A percentile compares a stretch with the other conserved stretches of the same genome.
phyloP scores from a whole-genome alignment of 2,797 vertebrate species.

The Onychomys leucogaster region DNA sequence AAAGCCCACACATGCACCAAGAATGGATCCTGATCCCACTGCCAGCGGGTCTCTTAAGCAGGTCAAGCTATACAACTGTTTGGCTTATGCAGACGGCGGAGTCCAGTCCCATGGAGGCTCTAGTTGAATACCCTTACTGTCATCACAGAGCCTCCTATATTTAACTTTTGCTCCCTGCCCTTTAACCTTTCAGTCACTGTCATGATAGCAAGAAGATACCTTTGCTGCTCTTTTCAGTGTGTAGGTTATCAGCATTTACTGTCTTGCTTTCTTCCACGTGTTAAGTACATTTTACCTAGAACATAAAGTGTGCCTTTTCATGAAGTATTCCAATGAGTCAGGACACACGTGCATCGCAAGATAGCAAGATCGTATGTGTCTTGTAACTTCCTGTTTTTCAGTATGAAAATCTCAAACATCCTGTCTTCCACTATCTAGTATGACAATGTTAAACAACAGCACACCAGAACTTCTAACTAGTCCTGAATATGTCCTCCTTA shows the following conservation, averaged over 20 bases:
- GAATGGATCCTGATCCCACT: too few species aligned
- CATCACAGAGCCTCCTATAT: too few species aligned
- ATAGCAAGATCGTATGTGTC: neutral
- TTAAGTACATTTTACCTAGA: neutral
- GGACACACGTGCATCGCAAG: too few species aligned
- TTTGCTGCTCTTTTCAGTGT: neutral
- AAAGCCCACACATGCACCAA: too few species aligned
- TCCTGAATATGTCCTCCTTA: neutral
- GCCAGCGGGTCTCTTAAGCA: too few species aligned
- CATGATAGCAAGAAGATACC: neutral
- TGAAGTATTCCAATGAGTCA: too few species aligned
- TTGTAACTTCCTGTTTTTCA: neutral
- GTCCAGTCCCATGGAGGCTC: too few species aligned
- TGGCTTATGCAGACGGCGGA: too few species aligned
- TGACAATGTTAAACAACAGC: neutral
- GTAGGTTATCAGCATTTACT: neutral
- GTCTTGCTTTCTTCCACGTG: neutral
- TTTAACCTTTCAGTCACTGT: neutral
- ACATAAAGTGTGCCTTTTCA: neutral
- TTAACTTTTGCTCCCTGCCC: neutral
- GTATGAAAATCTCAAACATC: neutral
- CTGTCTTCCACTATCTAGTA: neutral
- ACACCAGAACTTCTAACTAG: neutral
- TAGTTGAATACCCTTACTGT: too few species aligned
- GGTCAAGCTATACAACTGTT: too few species aligned